Base-by-base conservation (phyloP, 1,140 invertebrate species). In the Drosophila melanica region DNA sequence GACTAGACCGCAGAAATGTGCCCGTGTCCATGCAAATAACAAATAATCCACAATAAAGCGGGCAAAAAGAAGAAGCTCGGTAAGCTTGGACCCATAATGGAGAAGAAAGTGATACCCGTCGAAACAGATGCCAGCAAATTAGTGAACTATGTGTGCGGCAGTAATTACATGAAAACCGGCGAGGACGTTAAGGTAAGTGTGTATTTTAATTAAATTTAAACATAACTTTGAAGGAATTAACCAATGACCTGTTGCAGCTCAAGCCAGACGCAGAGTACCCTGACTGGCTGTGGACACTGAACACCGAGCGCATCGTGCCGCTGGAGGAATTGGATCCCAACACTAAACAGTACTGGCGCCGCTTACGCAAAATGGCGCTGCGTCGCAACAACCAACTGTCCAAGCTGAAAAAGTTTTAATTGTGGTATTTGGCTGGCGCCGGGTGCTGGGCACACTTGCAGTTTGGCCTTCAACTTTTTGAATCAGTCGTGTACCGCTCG, bases 211-310 rank as follows among this genome's bases (percentile, higher is more conserved):
- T 33, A 3, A 10, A 11, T 11, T 10, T 16, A 35, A 35, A 9
- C 4, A 9, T 8, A 9, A 35, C 9, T 8, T 10, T 8, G 0
- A 2, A 35, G 2, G 3, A 23, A 18, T 0, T 11, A 63, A 30
- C 42, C 2, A 37, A 12, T 8, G 4, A 0, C 48, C 0, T n/a
- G 11, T 16, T 57, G 5, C 75, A 94, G 93, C 67, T 99, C 10
- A 96, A 96, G 92, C 94, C 95, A 3, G 96, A 98, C 90, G 94
- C 93, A 58, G 97, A 98, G 90, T 99, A 99, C 92, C 98, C 98
- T 0, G 97, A 97, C 18, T 99, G 98, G 98, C 92, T 99, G 16
- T 99, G 97, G 97, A 93, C 79, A 0, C 82, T 99, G 11, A 93
- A 94, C 64, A 94, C 93, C 23, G 94, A 94, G 0, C 92, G 92